These are phyloP conservation scores for Diaperis boleti DNA, from an alignment of 2,888 invertebrate species.

Conservation along the genomic window DNA sequence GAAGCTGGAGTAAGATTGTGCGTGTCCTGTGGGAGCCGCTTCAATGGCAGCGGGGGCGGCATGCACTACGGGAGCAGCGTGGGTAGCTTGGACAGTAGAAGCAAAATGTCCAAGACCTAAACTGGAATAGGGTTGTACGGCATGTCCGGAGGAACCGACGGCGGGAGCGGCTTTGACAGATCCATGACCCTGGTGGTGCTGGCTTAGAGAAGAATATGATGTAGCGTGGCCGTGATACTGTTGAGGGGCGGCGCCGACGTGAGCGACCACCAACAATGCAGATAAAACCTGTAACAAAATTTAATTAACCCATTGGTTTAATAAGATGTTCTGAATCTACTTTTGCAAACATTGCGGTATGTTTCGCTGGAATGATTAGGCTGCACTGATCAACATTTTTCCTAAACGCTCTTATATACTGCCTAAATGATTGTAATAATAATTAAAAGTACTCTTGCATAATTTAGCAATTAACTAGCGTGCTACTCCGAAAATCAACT, in stretches of 20 bases:
- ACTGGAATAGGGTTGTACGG: too few relatives aligned
- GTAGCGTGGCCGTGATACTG: conserved; percentile 36
- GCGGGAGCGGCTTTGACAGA: too few relatives aligned
- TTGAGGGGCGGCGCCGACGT: conserved; percentile 8
- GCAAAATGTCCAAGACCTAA: not conserved
- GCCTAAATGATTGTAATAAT: too few relatives aligned
- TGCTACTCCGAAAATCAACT: not conserved
- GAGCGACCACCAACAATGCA: conserved; percentile 7
- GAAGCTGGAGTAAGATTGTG: not conserved
- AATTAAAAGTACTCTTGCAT: too few relatives aligned
- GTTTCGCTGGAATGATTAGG: conserved; percentile 7
- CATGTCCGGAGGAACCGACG: not conserved
- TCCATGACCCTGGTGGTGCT: conserved; percentile 21
- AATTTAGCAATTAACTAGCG: conserved; percentile 1
- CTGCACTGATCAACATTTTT: conserved; percentile 15
- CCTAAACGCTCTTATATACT: not conserved
- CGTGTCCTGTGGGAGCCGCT: not conserved
- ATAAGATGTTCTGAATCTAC: conserved; percentile 6
- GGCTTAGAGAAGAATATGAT: conserved; percentile 22
- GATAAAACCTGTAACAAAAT: conserved; percentile 7
- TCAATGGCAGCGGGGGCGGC: too few relatives aligned
- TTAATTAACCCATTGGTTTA: not conserved
- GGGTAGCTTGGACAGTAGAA: too few relatives aligned
- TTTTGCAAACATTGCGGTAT: conserved; percentile 18
- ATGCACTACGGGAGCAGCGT: too few relatives aligned